These are phyloP conservation scores for Euphydryas editha DNA, from an alignment of 2,888 invertebrate species.

Conservation along the genomic window DNA sequence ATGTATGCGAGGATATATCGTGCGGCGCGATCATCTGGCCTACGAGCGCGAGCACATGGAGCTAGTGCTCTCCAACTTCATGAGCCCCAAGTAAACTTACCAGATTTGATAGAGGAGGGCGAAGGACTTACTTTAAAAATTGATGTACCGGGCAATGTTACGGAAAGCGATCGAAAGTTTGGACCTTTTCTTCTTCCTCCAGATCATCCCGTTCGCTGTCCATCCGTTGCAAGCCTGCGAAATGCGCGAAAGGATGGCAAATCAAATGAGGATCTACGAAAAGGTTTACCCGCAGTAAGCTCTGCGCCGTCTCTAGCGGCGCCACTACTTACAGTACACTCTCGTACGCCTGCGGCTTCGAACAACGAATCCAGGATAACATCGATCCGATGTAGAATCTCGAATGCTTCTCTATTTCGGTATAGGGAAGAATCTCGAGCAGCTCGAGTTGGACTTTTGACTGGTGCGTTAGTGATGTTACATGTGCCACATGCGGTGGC, in stretches of 20 bases:
- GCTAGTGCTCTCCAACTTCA: constrained; percentile 81
- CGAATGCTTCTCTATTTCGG: constrained; percentile 92
- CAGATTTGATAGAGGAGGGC: constrained; percentile 72
- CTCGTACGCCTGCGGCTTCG: constrained; percentile 74
- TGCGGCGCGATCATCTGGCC: constrained; percentile 88
- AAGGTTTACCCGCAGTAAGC: constrained; percentile 76
- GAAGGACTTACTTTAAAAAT: constrained; percentile 76
- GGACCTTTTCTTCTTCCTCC: constrained; percentile 77
- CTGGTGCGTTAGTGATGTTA: constrained; percentile 89
- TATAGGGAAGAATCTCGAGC: constrained; percentile 95
- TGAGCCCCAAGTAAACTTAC: constrained; percentile 70
- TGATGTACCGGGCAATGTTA: constrained; percentile 63
- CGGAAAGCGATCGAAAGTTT: constrained; percentile 65
- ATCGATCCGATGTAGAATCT: constrained; percentile 90
- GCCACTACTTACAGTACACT: constrained; percentile 63
- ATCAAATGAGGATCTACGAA: constrained; percentile 69
- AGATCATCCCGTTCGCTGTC: constrained; percentile 73
- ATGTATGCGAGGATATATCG: constrained; percentile 90
- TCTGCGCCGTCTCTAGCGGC: constrained; percentile 80
- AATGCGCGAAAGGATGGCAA: constrained; percentile 72
- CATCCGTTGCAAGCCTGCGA: constrained; percentile 74
- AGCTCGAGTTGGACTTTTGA: constrained; percentile 87
- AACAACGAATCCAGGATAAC: constrained; percentile 86
- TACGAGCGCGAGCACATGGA: constrained; percentile 74
- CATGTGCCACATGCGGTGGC: constrained; percentile 86